Percentiles rank a stretch among this genome's conserved stretches.
phyloP scores from a whole-genome alignment of 2,113 vertebrate species.

The Zonotrichia leucophrys region DNA sequence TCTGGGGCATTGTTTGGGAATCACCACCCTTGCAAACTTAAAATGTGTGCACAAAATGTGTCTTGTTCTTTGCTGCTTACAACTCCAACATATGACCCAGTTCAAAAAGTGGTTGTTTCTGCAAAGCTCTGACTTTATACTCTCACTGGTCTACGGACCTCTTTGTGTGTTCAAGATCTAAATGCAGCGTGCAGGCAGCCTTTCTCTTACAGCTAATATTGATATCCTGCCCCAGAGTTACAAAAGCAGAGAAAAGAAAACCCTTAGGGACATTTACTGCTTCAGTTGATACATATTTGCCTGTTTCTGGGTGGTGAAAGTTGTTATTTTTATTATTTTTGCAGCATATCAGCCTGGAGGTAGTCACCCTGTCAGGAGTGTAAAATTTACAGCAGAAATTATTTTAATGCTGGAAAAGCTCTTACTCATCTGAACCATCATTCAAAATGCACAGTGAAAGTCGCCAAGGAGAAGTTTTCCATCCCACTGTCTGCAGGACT shows the following conservation, averaged over 20 bases:
- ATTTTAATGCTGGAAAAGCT: neutral
- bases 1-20: neutral
- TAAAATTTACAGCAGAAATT: neutral
- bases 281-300: neutral
- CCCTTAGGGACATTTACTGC: neutral
- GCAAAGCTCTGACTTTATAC: neutral
- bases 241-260: neutral
- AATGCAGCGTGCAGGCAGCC: neutral
- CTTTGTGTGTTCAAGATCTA: neutral
- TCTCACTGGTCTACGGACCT: fast-evolving
- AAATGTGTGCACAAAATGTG: neutral
- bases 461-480: neutral
- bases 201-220: neutral
- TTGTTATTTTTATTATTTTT: neutral
- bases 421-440: neutral
- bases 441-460: neutral
- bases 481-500: neutral
- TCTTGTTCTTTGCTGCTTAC: neutral
- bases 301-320: neutral
- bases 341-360: neutral
- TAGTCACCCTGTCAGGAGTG: neutral
- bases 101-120: neutral
- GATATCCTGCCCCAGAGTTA: neutral
- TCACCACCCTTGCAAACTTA: fast-evolving
- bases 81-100: fast-evolving